Conservation (phyloP, 2,888 invertebrate species). For the Brenthis hecate region DNA sequence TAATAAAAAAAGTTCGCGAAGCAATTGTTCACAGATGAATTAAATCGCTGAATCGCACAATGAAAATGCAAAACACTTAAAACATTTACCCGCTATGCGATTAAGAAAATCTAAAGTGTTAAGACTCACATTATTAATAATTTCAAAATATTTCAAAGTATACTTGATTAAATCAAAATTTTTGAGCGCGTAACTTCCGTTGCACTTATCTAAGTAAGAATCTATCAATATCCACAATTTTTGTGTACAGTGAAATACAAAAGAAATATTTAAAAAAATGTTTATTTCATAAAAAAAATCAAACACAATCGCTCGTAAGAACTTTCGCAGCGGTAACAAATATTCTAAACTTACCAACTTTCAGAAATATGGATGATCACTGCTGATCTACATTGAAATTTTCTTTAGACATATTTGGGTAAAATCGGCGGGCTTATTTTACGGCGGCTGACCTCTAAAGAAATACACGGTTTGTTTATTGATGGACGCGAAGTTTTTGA, state of each 20-base stretch:
- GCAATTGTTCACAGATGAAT: slow-evolving; percentile 2
- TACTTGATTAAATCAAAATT: too few relatives aligned
- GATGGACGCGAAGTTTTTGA: slow-evolving; percentile 26
- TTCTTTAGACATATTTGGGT: slow-evolving; percentile 1
- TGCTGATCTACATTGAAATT: background rate
- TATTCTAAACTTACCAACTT: slow-evolving; percentile 7
- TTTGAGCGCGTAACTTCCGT: background rate
- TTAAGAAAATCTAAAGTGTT: too few relatives aligned
- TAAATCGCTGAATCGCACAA: slow-evolving; percentile 12
- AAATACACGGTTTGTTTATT: slow-evolving; percentile 30
- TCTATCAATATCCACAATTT: background rate
- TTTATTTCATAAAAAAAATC: too few relatives aligned
- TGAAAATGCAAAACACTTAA: background rate
- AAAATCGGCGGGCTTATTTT: background rate
- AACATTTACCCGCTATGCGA: too few relatives aligned
- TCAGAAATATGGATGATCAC: background rate
- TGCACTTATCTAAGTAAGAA: background rate
- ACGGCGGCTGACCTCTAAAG: slow-evolving; percentile 21
- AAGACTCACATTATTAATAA: too few relatives aligned
- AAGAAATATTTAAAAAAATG: too few relatives aligned
- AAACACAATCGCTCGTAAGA: background rate
- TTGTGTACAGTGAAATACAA: too few relatives aligned
- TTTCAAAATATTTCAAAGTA: too few relatives aligned
- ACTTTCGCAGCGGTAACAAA: background rate
- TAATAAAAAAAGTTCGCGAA: slow-evolving; percentile 15